Conservation (phyloP, 1,140 invertebrate species). For the Paralvinella palmiformis region DNA sequence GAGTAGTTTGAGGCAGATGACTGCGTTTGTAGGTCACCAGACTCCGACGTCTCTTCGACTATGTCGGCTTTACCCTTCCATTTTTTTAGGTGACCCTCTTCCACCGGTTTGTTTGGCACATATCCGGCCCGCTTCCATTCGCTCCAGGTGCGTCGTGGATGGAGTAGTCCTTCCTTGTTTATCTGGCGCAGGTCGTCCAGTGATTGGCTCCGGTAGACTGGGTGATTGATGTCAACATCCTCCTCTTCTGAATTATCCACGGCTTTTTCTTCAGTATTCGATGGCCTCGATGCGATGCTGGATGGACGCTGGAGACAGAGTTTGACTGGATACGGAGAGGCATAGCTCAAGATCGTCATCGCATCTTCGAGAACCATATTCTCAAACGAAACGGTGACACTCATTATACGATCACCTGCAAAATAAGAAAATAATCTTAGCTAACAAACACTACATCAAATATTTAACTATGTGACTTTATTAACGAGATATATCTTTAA, state of each 20-base stretch:
- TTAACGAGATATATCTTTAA: too few relatives aligned
- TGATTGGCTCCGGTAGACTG: conserved; percentile 62
- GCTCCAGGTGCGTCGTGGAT: not conserved
- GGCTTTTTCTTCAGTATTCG: not conserved
- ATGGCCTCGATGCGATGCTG: not conserved
- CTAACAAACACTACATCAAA: not conserved
- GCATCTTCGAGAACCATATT: conserved; percentile 88
- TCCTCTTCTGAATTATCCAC: conserved; percentile 35
- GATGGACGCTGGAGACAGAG: conserved; percentile 58
- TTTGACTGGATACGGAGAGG: conserved; percentile 81
- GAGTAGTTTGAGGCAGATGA: too few relatives aligned
- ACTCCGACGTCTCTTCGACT: not conserved
- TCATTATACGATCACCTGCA: conserved; percentile 78
- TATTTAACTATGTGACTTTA: not conserved
- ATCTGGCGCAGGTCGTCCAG: not conserved
- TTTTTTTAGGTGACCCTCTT: not conserved
- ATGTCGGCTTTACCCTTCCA: not conserved
- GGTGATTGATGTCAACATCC: conserved; percentile 49
- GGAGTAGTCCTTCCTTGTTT: not conserved
- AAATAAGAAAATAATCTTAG: conserved; percentile 16
- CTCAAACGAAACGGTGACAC: conserved; percentile 76
- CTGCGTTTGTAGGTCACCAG: not conserved
- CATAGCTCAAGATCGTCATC: conserved; percentile 78
- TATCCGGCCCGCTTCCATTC: too few relatives aligned
- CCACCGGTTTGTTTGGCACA: too few relatives aligned